Evolutionary conservation across 2,113 vertebrate species (phyloP), one percentile per base, ranked within the genome.

Genomic region (Henicopernis longicauda): DNA sequence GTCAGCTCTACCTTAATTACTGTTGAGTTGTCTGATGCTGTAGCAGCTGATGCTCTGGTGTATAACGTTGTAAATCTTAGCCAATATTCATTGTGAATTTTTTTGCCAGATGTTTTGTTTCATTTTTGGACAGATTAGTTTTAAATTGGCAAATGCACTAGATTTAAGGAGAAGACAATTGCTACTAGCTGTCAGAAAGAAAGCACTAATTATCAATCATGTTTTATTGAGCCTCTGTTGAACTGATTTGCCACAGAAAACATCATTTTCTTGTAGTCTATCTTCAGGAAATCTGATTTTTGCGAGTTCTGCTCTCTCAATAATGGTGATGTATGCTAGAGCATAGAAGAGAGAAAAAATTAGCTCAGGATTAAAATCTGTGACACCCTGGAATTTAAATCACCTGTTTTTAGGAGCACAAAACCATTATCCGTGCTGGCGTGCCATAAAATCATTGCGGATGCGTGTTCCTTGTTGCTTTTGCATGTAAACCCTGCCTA

Each of bases 71-170:
- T 85, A 66, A 91, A 70, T 79, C 81, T 76, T 69, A 69, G 61
- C 57, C 55, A 82, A 4, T 82, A 13, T 61, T 92, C 83, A 74
- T 34, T 79, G 83, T 69, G 59, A 80, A 4, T 15, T 38, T 88
- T 88, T 93, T 74, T 88, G 36, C 77, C 77, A 72, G 91, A 52
- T 84, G 73, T 89, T 95, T 89, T 91, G 65, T 91, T 95, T 95
- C 47, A 32, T 79, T 86, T 92, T 87, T 72, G 50, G 74, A 26
- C 34, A 69, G 86, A 87, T 85, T 58, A 63, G 25, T 65, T 95
- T 95, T 73, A 78, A 81, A 88, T 86, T 89, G 80, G 42, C 67
- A 84, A 81, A 66, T 40, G 31, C 26, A 31, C 29, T 73, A 42
- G 57, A 44, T 82, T 89, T 91, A 67, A 78, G 79, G 91, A 91